Base-by-base conservation (phyloP, 2,797 vertebrate genomes). In the Peromyscus eremicus region DNA sequence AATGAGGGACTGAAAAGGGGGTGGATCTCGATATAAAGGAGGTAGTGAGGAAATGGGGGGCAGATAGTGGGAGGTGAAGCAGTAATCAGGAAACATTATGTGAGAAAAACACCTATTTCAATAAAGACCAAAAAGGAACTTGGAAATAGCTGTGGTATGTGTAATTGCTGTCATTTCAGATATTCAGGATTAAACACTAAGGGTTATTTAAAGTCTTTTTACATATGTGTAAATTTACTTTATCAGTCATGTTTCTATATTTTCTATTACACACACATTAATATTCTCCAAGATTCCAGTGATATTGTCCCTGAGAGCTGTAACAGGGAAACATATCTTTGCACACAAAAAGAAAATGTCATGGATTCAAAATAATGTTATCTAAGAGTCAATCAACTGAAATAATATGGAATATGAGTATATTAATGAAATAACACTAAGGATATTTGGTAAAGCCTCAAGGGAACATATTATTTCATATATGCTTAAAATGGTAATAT, bases 201-300 rank as follows among this genome's bases (percentile, higher is more conserved):
- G n/a, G 40, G 71, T 91, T 34, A 6, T 84, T 76, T 70, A 23
- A 90, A 32, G 5, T 95, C 10, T 32, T 82, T 96, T 17, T 94
- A 88, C 1, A 71, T 27, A 95, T 79, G 7, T 75, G 17, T 68
- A 25, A 94, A 55, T 8, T 11, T 93, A 83, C 60, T 57, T 60
- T 70, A 95, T 92, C 84, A 89, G 75, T n/a, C 68, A 81, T 92
- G 55, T 86, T 70, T 4, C 75, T 34, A 52, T 13, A 57, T 57
- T 79, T 71, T 37, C 70, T 71, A n/a, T 89, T 62, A 19, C 23
- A 40, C 52, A 2, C 4, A 79, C 6, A 86, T 34, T 1, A 73
- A 64, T 93, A 3, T 46, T 70, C 62, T 6, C 32, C 11, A 13
- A 43, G 3, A 27, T n/a, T 81, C n/a, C 0, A 49, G 1, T 52